Evolutionary conservation across 2,113 vertebrate species (phyloP).

Genomic region (Siniperca chuatsi): DNA sequence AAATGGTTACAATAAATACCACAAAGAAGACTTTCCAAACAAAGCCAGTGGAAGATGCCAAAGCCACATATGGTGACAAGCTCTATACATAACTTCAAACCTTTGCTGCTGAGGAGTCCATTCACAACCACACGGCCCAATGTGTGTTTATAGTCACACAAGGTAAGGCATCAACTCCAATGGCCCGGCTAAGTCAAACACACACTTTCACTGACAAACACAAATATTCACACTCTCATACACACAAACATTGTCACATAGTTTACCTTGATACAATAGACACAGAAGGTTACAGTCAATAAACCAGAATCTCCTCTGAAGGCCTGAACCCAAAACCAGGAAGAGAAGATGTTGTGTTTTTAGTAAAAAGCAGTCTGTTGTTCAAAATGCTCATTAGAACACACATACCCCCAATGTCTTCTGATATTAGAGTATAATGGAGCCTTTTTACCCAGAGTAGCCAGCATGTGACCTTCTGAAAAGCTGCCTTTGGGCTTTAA

Average conservation of each 20-base stretch:
- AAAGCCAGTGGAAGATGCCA: conserved; percentile 37
- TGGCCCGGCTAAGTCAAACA: conserved; percentile 62
- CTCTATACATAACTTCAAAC: conserved; percentile 57
- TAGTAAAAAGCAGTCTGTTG: too few relatives aligned
- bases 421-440: conserved; percentile 20
- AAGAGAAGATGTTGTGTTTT: conserved; percentile 9
- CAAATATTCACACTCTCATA: conserved; percentile 66
- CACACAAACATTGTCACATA: conserved; percentile 52
- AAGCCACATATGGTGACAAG: conserved; percentile 57
- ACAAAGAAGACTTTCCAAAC: conserved; percentile 34
- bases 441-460: conserved; percentile 5
- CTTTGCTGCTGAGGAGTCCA: conserved; percentile 48
- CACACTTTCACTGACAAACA: conserved; percentile 67
- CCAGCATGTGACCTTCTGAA: conserved; percentile 15
- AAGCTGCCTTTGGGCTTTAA: background rate
- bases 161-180: conserved; percentile 22
- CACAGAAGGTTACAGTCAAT: conserved; percentile 25
- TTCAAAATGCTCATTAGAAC: background rate
- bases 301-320: conserved; percentile 31
- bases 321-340: conserved; percentile 13
- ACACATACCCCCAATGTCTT: background rate
- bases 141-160: conserved; percentile 56
- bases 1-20: conserved; percentile 24
- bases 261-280: conserved; percentile 55
- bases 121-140: conserved; percentile 52